Base-by-base conservation (phyloP, 2,888 invertebrate species). In the Pocota personata region DNA sequence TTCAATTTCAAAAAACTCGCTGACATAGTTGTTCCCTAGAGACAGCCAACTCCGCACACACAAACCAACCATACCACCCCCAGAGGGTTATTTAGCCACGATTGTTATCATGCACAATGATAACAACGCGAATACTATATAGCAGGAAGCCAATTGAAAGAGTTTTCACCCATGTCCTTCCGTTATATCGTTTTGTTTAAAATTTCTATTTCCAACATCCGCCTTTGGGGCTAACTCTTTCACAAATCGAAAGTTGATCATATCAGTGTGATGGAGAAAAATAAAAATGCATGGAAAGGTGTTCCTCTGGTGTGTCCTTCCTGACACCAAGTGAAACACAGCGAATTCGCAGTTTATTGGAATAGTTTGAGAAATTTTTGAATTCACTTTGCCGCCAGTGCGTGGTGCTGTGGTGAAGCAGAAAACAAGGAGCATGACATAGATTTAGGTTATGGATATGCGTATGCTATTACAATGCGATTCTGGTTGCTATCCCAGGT, bases 181-280 rank as follows among this genome's bases (percentile, higher is more conserved):
- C 12, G 19, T 19, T 50, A 16, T 57, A 46, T 55, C 32, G n/a
- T 16, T 60, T 62, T 24, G 2, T 72, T 32, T 27, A 43, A 55
- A 57, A 37, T 55, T 69, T 21, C 69, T 55, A 62, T 71, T 69
- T 67, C 3, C 55, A 69, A 16, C 35, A 27, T 55, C 37, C 69
- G 62, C 69, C 77, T 35, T 30, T 21, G 32, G 77, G 69, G 58
- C 16, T 16, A 46, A 27, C 58, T 7, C 40, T 48, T 60, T 40
- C 52, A 16, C 46, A 78, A 71, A 78, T 78, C 69, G 69, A 78
- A 78, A 78, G 60, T 71, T 62, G 77, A 78, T 78, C 55, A 58
- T 37, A 52, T 46, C 77, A 46, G 21, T 10, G 16, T 24, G 50
- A 30, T 30, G 32, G 10, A 3, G 37, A 8, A 27, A 27, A 14